Evolutionary conservation across 1,140 invertebrate species (phyloP), one percentile per base, ranked within the genome.

Genomic region (Sesamia nonagrioides): DNA sequence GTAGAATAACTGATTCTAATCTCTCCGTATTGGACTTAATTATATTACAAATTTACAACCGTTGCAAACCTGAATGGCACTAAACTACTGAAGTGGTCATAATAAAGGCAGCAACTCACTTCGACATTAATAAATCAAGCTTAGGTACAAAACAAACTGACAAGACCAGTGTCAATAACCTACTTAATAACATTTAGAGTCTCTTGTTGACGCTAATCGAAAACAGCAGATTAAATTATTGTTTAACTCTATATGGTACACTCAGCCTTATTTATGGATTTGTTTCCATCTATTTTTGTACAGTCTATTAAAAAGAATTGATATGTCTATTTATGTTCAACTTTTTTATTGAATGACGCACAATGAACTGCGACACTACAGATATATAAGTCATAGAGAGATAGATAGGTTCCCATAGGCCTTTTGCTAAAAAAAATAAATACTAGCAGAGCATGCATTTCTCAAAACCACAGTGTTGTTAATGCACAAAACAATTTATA

Each of bases 341-440:
- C n/a, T 63, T 63, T n/a, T 63, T 63, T 63, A 40, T 63, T 18
- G 6, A 17, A 40, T 63, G 60, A 63, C 60, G 60, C 60, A 63
- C 35, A 40, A 40, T 54, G 50, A n/a, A 17, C 17, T 54, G 17
- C 17, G 17, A 8, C 6, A 18, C n/a, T 18, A 18, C 6, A 7
- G 18, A 18, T 54, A 18, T 5, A 18, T 54, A 18, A n/a, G n/a
- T 54, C 50, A 17, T 54, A 17, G n/a, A 8, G 7, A 7, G 17
- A 1, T 52, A 52, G 17, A n/a, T 54, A 18, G 50, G 17, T n/a
- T 18, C 50, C 50, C 8, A 17, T 18, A n/a, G 15, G 8, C 17
- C 8, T 17, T 17, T 8, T 18, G n/a, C n/a, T 18, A 18, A n/a
- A n/a, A n/a, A n/a, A n/a, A n/a, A n/a, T n/a, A n/a, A n/a, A n/a